A percentile compares a stretch with the other conserved stretches of the same genome.
Evolutionary conservation across 2,888 invertebrate genomes (phyloP).

Genomic region (Drosophila monieri): DNA sequence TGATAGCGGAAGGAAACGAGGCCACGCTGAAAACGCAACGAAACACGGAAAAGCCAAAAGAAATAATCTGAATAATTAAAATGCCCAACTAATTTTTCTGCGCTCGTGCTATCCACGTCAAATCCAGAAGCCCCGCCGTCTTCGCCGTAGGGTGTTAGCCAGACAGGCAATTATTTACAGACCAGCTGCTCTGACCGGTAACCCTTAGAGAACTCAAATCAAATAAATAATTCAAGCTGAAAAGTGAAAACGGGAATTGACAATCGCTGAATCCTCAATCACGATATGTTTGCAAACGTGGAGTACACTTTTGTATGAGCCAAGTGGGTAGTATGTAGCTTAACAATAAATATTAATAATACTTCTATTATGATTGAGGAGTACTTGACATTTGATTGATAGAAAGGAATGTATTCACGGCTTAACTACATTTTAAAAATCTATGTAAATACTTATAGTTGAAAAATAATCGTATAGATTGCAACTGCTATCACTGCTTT

Average conservation of each 20-base stretch:
- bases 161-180: conserved; percentile 10
- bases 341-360: too few relatives aligned
- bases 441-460: neutral
- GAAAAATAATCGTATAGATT: too few relatives aligned
- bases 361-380: too few relatives aligned
- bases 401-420: neutral
- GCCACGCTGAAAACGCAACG: conserved; percentile 45
- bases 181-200: conserved; percentile 1
- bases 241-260: conserved; percentile 32
- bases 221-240: conserved; percentile 27
- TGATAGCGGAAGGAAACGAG: conserved; percentile 53
- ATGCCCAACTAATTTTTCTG: conserved; percentile 17
- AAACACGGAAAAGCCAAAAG: conserved; percentile 39
- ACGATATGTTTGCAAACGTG: neutral
- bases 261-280: conserved; percentile 3
- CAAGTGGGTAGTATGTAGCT: too few relatives aligned
- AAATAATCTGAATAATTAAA: conserved; percentile 48
- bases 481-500: too few relatives aligned
- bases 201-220: neutral
- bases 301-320: neutral
- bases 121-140: neutral
- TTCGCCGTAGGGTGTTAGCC: neutral
- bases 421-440: neutral
- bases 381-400: neutral
- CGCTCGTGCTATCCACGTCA: neutral